Conservation (phyloP, 2,888 invertebrate genomes). For the Drosophila ochracea region DNA sequence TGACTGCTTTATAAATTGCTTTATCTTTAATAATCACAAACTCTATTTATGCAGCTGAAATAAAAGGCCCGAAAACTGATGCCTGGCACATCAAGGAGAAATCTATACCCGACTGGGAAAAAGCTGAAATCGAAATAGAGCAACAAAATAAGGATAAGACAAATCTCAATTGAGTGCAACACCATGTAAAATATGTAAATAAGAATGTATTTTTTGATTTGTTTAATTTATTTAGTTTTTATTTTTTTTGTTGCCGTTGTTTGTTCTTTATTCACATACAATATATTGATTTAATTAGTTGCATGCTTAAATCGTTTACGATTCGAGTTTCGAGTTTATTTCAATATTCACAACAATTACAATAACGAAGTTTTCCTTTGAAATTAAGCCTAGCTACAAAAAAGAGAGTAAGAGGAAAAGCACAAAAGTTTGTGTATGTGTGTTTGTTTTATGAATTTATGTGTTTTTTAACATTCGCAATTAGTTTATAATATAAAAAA, state of each 20-base stretch:
- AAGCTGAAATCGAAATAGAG: constrained; percentile 85
- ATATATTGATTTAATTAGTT: constrained; percentile 68
- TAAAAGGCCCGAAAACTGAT: constrained; percentile 65
- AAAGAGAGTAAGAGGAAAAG: constrained; percentile 77
- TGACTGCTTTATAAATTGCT: neutral
- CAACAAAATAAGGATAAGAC: constrained; percentile 32
- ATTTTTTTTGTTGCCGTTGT: constrained; percentile 31
- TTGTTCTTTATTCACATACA: constrained; percentile 74
- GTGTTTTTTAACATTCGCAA: constrained; percentile 66
- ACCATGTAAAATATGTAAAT: constrained; percentile 48
- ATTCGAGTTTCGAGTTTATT: constrained; percentile 66
- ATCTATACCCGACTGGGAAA: constrained; percentile 88
- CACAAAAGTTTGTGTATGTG: constrained; percentile 60
- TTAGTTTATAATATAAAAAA: constrained; percentile 78
- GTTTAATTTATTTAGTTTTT: constrained; percentile 1
- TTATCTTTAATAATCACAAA: neutral
- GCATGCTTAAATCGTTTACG: constrained; percentile 71
- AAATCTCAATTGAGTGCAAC: constrained; percentile 31
- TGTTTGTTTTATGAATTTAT: constrained; percentile 19
- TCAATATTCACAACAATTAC: constrained; percentile 81
- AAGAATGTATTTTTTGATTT: constrained; percentile 17
- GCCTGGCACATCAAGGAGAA: constrained; percentile 84
- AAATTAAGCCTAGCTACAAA: constrained; percentile 81
- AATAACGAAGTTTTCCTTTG: constrained; percentile 79
- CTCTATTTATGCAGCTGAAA: constrained; percentile 54